Evolutionary conservation across 2,797 vertebrate genomes (phyloP), one percentile per base, ranked within the genome.

Genomic region (Hirundo rustica): DNA sequence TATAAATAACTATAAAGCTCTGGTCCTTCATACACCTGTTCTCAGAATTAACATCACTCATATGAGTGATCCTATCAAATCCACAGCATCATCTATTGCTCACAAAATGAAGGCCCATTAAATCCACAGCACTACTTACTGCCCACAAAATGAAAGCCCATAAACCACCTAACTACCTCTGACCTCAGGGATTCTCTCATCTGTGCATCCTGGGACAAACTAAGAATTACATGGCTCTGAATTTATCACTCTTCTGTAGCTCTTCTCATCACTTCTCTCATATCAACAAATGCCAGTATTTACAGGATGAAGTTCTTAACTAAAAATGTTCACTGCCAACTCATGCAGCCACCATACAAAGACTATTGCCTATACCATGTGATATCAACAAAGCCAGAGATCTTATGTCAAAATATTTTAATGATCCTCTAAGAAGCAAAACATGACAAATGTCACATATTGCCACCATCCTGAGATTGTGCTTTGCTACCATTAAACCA

Each of bases 391-490:
- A 95, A 92, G 85, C n/a, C 53, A 74, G 75, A 58, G 89, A 93
- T 45, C 62, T 82, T 75, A 74, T 30, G 45, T 70, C 55, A 94
- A 91, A 94, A 85, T 79, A 93, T 79, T 81, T 95, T 90, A 92
- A 64, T 60, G 61, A 57, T 54, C 70, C 42, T 75, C 75, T 78
- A 76, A 71, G 66, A 91, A 85, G 64, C 34, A 95, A 93, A 92
- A 76, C 22, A 95, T 47, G 16, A 92, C 36, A 45, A 90, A 93
- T 34, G 62, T 72, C 88, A 95, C 86, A 81, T 87, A 92, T 54
- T 92, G 77, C 64, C 87, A 91, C 85, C 82, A 92, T 94, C 85
- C 79, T 95, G 92, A 97, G 94, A 82, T 88, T 92, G 92, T 88
- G 89, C 88, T 96, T 96, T 94, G 91, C 92, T 91, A 95, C 48